These are phyloP conservation scores for Polydrusus pterygomalis DNA, from an alignment of 2,888 invertebrate species.

Conservation along the genomic window DNA sequence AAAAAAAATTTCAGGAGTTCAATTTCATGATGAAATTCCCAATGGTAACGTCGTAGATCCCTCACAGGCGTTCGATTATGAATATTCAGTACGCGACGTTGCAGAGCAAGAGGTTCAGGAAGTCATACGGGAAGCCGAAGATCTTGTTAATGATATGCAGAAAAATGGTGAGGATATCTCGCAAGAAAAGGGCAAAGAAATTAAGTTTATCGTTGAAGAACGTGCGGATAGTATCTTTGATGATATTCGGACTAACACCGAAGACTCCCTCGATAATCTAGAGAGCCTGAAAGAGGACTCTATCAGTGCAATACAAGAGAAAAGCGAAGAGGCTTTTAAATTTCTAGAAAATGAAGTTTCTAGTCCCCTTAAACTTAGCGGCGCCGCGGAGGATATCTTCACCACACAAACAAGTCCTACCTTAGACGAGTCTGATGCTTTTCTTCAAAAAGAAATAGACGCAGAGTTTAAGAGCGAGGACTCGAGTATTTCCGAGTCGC, in stretches of 20 bases:
- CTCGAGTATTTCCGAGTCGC: constrained; percentile 57
- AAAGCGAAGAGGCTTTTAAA: constrained; percentile 70
- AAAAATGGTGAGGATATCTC: constrained; percentile 65
- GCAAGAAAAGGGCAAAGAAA: constrained; percentile 57
- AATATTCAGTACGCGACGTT: constrained; percentile 54
- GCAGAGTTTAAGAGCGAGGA: constrained; percentile 51
- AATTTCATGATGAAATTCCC: constrained; percentile 29
- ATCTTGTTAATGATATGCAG: constrained; percentile 68
- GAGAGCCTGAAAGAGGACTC: constrained; percentile 69
- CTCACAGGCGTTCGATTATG: constrained; percentile 22
- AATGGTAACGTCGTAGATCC: constrained; percentile 27
- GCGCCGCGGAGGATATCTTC: constrained; percentile 21
- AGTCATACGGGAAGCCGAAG: constrained; percentile 68
- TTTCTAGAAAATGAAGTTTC: constrained; percentile 70
- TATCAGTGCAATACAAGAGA: constrained; percentile 66
- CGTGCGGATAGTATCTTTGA: constrained; percentile 66
- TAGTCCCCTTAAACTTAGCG: constrained; percentile 56
- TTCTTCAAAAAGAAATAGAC: constrained; percentile 60
- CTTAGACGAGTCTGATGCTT: constrained; percentile 54
- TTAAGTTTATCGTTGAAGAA: constrained; percentile 65
- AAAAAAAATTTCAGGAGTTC: constrained; percentile 28
- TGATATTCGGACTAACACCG: constrained; percentile 68
- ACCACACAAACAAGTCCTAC: constrained; percentile 24
- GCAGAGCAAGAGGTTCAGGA: constrained; percentile 66
- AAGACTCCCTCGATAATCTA: constrained; percentile 69